Evolutionary conservation across 2,888 invertebrate species (phyloP).

Genomic region (Acanthopleura granulata): DNA sequence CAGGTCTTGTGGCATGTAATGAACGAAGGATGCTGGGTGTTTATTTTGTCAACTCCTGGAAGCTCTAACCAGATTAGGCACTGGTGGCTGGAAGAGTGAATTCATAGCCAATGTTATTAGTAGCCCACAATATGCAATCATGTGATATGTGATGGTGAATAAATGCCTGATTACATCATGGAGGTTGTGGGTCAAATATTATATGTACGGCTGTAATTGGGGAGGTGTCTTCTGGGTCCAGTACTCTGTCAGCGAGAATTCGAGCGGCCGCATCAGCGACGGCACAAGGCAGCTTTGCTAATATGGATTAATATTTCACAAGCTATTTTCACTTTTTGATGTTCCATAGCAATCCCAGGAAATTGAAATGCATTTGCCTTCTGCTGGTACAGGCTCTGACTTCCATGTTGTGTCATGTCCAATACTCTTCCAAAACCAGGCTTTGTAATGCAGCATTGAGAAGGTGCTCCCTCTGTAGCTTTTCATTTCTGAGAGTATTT

Average conservation of each 20-base stretch:
- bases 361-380: slow-evolving; percentile 18
- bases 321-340: not conserved
- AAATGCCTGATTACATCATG: not conserved
- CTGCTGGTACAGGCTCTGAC: not conserved
- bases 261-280: not conserved
- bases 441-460: not conserved
- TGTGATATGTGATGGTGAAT: not conserved
- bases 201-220: not conserved
- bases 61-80: slow-evolving; percentile 1
- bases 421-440: not conserved
- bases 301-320: slow-evolving; percentile 18
- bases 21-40: not conserved
- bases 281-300: not conserved
- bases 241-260: not conserved
- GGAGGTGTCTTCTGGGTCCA: not conserved
- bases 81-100: not conserved
- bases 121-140: slow-evolving; percentile 3
- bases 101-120: not conserved
- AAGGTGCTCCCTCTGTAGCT: too few species aligned
- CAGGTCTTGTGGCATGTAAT: too few species aligned
- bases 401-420: slow-evolving; percentile 5
- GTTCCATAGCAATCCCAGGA: not conserved
- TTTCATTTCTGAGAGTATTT: too few species aligned
- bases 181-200: not conserved
- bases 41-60: not conserved